These are phyloP conservation scores for Noctua janthe DNA, from an alignment of 2,888 invertebrate species.

Conservation along the genomic window DNA sequence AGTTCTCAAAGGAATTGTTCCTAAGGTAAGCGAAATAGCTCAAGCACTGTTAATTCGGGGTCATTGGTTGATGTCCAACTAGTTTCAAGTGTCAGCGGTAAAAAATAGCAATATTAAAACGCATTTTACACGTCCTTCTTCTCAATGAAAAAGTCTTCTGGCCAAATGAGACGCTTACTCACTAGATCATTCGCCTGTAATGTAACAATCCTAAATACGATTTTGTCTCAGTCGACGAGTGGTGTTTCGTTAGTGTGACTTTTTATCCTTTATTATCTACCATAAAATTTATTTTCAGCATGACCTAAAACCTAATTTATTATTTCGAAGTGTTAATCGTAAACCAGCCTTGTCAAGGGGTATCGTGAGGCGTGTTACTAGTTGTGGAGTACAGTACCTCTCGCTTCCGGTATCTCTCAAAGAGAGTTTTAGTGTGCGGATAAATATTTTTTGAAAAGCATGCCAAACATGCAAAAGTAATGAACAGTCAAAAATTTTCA, in stretches of 20 bases:
- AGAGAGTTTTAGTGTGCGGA: neutral
- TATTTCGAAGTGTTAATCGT: neutral
- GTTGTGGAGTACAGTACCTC: too few relatives aligned
- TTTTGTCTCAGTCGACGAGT: neutral
- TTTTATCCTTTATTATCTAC: neutral
- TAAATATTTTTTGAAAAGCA: neutral
- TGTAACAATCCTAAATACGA: neutral
- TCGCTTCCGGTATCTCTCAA: neutral
- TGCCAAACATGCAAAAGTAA: neutral
- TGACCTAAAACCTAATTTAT: neutral
- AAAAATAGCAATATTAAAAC: neutral
- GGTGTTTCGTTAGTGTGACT: neutral
- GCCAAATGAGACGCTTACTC: neutral
- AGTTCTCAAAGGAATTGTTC: slow-evolving; percentile 96
- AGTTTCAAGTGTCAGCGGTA: neutral
- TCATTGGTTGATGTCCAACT: neutral
- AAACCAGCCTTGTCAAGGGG: neutral
- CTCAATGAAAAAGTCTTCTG: neutral
- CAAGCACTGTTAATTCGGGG: neutral
- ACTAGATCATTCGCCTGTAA: neutral
- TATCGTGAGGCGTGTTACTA: neutral
- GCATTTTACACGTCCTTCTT: neutral
- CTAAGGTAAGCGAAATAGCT: slow-evolving; percentile 83
- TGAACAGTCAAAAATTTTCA: neutral
- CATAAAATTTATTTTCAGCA: too few relatives aligned